phyloP scores from a whole-genome alignment of 2,888 invertebrate species.

The Perdita meconis region DNA sequence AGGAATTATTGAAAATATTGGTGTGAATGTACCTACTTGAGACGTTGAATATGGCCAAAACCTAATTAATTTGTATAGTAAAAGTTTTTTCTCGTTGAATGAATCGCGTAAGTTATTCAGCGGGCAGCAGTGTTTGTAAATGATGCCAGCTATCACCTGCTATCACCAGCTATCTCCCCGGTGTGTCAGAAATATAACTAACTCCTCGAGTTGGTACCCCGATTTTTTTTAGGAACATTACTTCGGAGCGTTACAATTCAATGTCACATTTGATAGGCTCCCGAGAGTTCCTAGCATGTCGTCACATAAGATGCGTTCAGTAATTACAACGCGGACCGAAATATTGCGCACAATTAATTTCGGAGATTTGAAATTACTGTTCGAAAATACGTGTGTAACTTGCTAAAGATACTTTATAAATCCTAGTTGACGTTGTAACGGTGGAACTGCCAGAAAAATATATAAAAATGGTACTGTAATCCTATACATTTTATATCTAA shows the following conservation, averaged over 20 bases:
- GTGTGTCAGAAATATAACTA: constrained; percentile 14
- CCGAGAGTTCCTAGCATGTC: constrained; percentile 45
- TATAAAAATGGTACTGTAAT: constrained; percentile 12
- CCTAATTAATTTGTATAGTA: not conserved
- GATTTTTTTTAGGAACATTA: constrained; percentile 55
- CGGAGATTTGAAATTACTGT: constrained; percentile 22
- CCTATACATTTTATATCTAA: constrained; percentile 5
- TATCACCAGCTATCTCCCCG: not conserved
- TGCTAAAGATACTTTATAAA: not conserved
- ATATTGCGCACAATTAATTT: constrained; percentile 42
- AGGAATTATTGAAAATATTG: not conserved
- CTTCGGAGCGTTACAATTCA: constrained; percentile 7
- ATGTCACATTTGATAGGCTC: constrained; percentile 42
- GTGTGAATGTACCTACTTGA: constrained; percentile 14
- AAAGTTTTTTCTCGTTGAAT: constrained; percentile 30
- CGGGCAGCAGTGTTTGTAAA: constrained; percentile 50
- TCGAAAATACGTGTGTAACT: not conserved
- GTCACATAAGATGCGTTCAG: constrained; percentile 38
- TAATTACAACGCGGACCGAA: constrained; percentile 27
- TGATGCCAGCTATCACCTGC: constrained; percentile 22
- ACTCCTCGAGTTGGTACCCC: constrained; percentile 50
- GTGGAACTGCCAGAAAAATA: constrained; percentile 2
- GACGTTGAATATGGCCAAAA: not conserved
- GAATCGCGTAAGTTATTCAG: constrained; percentile 31
- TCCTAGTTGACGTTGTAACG: not conserved